Evolutionary conservation across 1,140 invertebrate species (phyloP).

Genomic region (Diuraphis noxia): DNA sequence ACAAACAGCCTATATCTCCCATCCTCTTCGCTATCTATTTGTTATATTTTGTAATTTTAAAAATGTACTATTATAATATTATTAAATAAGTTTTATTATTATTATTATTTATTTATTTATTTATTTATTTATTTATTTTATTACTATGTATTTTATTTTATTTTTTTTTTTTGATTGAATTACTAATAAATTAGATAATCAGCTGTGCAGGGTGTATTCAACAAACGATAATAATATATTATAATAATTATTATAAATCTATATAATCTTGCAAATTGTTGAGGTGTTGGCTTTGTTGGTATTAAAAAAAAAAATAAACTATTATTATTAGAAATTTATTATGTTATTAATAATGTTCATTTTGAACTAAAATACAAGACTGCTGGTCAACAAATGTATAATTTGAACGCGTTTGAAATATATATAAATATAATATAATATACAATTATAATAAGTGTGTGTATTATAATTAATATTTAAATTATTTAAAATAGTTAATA

Average conservation of each 20-base stretch:
- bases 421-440: not conserved
- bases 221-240: conserved; percentile 39
- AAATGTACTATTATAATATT: conserved; percentile 29
- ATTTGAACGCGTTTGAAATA: not conserved
- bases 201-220: conserved; percentile 46
- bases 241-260: conserved; percentile 25
- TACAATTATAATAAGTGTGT: not conserved
- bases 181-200: conserved; percentile 41
- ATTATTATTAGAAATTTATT: conserved; percentile 14
- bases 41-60: conserved; percentile 40
- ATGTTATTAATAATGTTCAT: not conserved
- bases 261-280: conserved; percentile 18
- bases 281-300: conserved; percentile 36
- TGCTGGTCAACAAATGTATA: conserved; percentile 8
- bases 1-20: conserved; percentile 5
- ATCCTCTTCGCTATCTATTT: not conserved
- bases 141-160: conserved; percentile 13
- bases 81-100: conserved; percentile 18
- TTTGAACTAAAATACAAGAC: conserved; percentile 36
- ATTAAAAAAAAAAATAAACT: not conserved
- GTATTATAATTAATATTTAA: conserved; percentile 4
- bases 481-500: not conserved
- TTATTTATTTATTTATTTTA: conserved; percentile 16
- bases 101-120: not conserved
- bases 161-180: conserved; percentile 26